Evolutionary conservation across 2,113 vertebrate species (phyloP).

Genomic region (Eonycteris spelaea): DNA sequence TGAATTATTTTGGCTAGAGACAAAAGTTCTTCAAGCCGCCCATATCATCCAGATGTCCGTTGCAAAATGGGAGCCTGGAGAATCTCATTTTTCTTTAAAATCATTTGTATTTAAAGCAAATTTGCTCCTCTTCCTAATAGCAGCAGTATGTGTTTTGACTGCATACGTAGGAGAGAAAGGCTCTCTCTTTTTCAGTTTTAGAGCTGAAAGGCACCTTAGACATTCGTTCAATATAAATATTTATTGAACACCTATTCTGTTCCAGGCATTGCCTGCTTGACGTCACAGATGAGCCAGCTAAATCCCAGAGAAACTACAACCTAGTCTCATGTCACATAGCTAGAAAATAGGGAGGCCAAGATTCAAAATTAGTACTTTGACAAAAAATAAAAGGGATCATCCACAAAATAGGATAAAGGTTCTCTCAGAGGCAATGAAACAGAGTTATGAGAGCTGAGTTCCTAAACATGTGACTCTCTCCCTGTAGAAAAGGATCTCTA

Average conservation of each 20-base stretch:
- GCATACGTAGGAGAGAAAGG: not conserved
- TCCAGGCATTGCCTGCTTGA: not conserved
- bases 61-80: constrained; percentile 46
- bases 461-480: not conserved
- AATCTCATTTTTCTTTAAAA: constrained; percentile 43
- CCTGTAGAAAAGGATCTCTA: not conserved
- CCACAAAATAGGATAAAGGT: not conserved
- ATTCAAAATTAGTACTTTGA: not conserved
- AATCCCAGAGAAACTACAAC: not conserved
- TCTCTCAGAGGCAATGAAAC: not conserved
- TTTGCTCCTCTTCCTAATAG: not conserved
- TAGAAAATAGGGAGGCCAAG: not conserved
- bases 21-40: constrained; percentile 14
- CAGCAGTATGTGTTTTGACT: not conserved
- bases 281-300: not conserved
- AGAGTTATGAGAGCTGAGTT: not conserved
- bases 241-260: not conserved
- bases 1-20: constrained; percentile 62
- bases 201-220: not conserved
- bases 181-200: not conserved
- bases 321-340: not conserved
- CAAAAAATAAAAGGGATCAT: not conserved
- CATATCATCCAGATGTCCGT: constrained; percentile 23
- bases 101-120: not conserved
- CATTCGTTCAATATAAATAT: not conserved